These are phyloP conservation scores for Puntigrus tetrazona DNA, from an alignment of 2,113 vertebrate species.

Conservation along the genomic window DNA sequence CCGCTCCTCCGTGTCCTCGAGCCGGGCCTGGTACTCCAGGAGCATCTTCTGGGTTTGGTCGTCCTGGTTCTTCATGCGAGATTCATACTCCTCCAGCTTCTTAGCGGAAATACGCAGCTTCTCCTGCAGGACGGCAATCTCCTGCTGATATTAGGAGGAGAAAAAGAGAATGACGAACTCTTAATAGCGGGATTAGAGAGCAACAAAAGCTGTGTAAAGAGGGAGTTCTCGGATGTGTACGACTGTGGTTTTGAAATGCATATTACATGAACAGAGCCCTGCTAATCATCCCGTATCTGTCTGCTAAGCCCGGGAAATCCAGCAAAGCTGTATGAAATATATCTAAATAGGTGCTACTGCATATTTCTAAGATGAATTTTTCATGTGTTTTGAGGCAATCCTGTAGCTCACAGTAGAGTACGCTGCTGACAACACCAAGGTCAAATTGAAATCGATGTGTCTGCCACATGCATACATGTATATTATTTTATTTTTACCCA, in stretches of 20 bases:
- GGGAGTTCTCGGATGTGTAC: background rate
- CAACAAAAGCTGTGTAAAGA: background rate
- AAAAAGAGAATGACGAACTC: background rate
- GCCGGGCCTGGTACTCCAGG: conserved; percentile 92
- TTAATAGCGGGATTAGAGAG: background rate
- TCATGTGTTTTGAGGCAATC: background rate
- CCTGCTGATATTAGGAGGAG: conserved; percentile 83
- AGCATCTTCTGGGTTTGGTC: conserved; percentile 93
- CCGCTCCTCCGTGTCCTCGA: conserved; percentile 93
- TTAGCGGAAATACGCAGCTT: conserved; percentile 87
- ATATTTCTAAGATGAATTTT: background rate
- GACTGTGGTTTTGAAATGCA: conserved; percentile 4
- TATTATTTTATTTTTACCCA: no score
- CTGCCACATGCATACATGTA: background rate
- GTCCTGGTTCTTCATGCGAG: conserved; percentile 90
- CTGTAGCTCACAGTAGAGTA: background rate
- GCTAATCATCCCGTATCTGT: background rate
- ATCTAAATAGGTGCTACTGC: background rate
- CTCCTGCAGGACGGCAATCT: conserved; percentile 92
- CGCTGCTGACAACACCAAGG: background rate
- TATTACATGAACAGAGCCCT: background rate
- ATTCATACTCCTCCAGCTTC: conserved; percentile 94
- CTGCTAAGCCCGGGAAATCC: conserved; percentile 1
- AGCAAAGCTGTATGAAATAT: conserved; percentile 8
- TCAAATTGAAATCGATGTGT: background rate